Base-by-base conservation (phyloP, 2,888 invertebrate species). In the Muscina levida region DNA sequence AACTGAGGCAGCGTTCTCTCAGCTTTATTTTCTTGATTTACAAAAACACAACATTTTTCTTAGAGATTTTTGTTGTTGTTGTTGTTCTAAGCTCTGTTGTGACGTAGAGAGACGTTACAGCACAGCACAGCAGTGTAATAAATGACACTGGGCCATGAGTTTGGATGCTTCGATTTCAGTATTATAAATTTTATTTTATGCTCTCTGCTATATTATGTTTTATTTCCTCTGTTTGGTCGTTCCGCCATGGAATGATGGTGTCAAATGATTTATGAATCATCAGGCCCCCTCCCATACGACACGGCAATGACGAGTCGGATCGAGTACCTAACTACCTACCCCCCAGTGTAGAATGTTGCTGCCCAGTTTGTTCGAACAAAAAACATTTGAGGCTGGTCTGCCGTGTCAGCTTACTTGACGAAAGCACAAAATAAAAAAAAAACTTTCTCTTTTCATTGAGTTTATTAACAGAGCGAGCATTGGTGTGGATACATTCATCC, bases 211-310 rank as follows among this genome's bases (percentile, higher is more conserved):
- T 15, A 22, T 24, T 1, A 13, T 19, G 13, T 3, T 56, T 2
- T 10, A 24, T 56, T 3, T 56, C 11, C 22, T 17, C 22, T 17
- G 6, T n/a, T 31, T 31, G 59, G n/a, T 0, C 10, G 11, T 39
- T 37, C 62, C n/a, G 53, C 53, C 51, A 53, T 68, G 68, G 68
- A n/a, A n/a, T n/a, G n/a, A 53, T 68, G 42, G 53, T 56, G 24
- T 53, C 68, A 68, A 68, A 53, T 56, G 68, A 56, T 68, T 68
- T 56, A 68, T 68, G 68, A 68, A 68, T 68, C 68, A 67, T 51
- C 59, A n/a, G 24, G 24, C 26, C 8, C 51, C n/a, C n/a, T n/a
- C 46, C 46, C n/a, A 8, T 15, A 15, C n/a, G 2, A 46, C 46
- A 46, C 46, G 46, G 15, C 46, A 17, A 17, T n/a, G n/a, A 17